These are phyloP conservation scores for Papilio xuthus DNA, from an alignment of 1,140 invertebrate species.

Conservation along the genomic window DNA sequence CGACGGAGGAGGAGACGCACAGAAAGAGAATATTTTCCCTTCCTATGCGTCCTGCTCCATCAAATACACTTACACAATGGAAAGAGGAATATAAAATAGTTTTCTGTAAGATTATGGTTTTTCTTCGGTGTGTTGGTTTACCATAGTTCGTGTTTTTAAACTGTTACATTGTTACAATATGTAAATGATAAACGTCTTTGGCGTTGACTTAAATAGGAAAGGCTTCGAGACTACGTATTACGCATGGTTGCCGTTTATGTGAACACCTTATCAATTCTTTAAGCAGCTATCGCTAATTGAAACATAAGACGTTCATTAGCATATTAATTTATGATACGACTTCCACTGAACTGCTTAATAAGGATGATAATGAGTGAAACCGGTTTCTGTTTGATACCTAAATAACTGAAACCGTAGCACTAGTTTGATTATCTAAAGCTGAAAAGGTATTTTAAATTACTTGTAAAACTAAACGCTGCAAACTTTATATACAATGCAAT, in stretches of 20 bases:
- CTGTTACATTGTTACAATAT: not conserved
- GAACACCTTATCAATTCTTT: not conserved
- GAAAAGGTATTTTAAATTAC: too few relatives aligned
- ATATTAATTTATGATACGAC: slow-evolving; percentile 5
- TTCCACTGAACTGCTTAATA: slow-evolving; percentile 6
- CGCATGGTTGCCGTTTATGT: not conserved
- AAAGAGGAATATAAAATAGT: too few relatives aligned
- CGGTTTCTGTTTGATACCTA: slow-evolving; percentile 11
- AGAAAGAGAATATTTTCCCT: too few relatives aligned
- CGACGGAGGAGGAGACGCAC: too few relatives aligned
- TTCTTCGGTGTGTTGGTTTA: not conserved
- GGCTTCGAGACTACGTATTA: not conserved
- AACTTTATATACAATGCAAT: too few relatives aligned
- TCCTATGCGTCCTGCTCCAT: too few relatives aligned
- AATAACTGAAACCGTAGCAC: not conserved
- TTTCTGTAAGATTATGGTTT: not conserved
- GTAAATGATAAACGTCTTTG: not conserved
- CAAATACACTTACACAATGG: too few relatives aligned
- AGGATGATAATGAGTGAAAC: slow-evolving; percentile 6
- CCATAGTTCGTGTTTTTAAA: not conserved
- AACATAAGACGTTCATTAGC: slow-evolving; percentile 27
- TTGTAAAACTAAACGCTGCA: too few relatives aligned
- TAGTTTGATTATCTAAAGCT: not conserved
- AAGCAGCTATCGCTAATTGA: slow-evolving; percentile 12
- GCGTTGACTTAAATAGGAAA: not conserved